A percentile compares a stretch with the other conserved stretches of the same genome.
Conservation (phyloP, 2,113 vertebrate species). For the Pyrgilauda ruficollis region DNA sequence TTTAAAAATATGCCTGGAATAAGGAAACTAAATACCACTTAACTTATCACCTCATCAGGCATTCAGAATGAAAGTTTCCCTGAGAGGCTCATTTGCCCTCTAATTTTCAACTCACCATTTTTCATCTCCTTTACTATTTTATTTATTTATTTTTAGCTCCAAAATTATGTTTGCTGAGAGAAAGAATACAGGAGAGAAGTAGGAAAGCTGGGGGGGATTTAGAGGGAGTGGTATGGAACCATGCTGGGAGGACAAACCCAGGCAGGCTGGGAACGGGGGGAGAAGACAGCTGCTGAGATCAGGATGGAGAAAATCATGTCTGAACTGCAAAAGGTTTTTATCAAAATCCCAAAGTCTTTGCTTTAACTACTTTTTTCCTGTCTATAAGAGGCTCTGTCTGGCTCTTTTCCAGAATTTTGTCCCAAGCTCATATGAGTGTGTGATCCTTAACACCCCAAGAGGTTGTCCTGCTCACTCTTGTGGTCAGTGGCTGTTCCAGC, state of each 20-base stretch:
- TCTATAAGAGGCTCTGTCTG: neutral
- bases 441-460: neutral
- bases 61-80: neutral
- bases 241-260: neutral
- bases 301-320: neutral
- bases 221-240: neutral
- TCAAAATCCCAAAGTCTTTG: neutral
- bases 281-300: neutral
- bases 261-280: neutral
- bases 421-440: neutral
- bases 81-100: neutral
- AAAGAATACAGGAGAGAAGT: neutral
- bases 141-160: neutral
- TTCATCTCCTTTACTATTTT: neutral
- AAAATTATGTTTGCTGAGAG: neutral
- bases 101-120: neutral
- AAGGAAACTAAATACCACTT: neutral
- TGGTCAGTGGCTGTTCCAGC: neutral
- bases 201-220: neutral
- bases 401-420: neutral
- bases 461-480: neutral
- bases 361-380: neutral
- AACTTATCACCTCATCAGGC: neutral
- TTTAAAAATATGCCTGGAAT: neutral
- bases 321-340: neutral